phyloP scores from a whole-genome alignment of 2,797 vertebrate genomes.

The Microhierax caerulescens region DNA sequence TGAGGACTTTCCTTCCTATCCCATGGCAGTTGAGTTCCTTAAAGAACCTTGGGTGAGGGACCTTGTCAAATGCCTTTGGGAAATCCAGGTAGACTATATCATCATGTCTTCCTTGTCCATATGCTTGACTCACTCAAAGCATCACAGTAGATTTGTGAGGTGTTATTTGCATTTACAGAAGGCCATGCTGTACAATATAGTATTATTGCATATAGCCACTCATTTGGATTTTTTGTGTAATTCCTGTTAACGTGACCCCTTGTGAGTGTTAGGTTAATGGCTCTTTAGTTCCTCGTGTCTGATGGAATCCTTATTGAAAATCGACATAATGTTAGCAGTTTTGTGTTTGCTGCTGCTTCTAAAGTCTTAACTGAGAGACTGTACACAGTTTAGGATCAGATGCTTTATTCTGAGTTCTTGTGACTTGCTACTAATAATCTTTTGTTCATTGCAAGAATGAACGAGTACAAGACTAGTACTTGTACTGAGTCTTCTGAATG shows the following conservation, averaged over 20 bases:
- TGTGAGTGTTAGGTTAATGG: background rate
- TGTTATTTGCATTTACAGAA: background rate
- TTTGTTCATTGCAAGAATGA: background rate
- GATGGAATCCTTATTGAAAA: background rate
- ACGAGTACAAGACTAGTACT: background rate
- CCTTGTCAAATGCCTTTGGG: constrained; percentile 34
- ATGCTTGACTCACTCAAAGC: background rate
- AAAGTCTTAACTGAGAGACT: background rate
- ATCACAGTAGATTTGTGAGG: background rate
- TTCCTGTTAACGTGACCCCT: background rate
- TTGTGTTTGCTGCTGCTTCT: background rate
- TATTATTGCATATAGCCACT: background rate
- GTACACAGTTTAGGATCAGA: background rate
- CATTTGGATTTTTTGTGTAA: background rate
- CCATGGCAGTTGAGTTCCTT: constrained; percentile 25
- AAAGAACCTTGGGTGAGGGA: constrained; percentile 29
- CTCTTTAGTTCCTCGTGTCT: background rate
- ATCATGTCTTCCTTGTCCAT: background rate
- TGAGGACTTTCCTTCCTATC: constrained; percentile 34
- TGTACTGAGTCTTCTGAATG: background rate
- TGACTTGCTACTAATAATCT: background rate
- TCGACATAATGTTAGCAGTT: background rate
- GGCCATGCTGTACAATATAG: accelerated
- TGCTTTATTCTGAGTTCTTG: background rate
- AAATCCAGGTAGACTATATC: background rate